Evolutionary conservation across 1,140 invertebrate species (phyloP).

Genomic region (Cecropterus lyciades): DNA sequence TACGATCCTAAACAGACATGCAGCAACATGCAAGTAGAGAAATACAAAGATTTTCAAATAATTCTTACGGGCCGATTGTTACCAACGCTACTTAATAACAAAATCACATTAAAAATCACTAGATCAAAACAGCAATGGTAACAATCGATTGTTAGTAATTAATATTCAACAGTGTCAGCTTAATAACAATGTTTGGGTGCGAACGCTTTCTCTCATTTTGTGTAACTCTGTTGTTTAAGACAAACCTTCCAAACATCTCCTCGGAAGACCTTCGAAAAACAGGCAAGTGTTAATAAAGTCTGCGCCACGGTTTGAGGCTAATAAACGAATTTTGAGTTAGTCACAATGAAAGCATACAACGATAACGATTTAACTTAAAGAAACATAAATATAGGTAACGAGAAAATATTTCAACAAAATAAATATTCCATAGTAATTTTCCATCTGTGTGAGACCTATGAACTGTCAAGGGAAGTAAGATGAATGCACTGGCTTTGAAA

Average conservation of each 20-base stretch:
- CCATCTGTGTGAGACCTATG: conserved; percentile 34
- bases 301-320: conserved; percentile 74
- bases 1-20: conserved; percentile 80
- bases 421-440: conserved; percentile 33
- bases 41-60: conserved; percentile 69
- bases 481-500: conserved; percentile 24
- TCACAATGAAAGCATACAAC: conserved; percentile 51
- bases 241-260: conserved; percentile 88
- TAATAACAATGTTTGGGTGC: conserved; percentile 66
- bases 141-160: conserved; percentile 65
- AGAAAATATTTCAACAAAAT: conserved; percentile 1
- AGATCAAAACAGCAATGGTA: conserved; percentile 58
- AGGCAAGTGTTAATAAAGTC: conserved; percentile 79
- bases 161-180: conserved; percentile 62
- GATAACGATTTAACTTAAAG: conserved; percentile 37
- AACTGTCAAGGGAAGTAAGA: conserved; percentile 21
- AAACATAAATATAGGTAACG: conserved; percentile 19
- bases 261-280: conserved; percentile 87
- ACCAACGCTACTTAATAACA: conserved; percentile 53
- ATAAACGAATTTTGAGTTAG: conserved; percentile 68
- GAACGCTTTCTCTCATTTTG: conserved; percentile 71
- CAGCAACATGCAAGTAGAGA: conserved; percentile 81
- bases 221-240: conserved; percentile 76
- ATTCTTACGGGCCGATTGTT: conserved; percentile 61
- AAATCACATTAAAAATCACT: conserved; percentile 23